Conservation (phyloP, 2,888 invertebrate species). For the Homarus gammarus region DNA sequence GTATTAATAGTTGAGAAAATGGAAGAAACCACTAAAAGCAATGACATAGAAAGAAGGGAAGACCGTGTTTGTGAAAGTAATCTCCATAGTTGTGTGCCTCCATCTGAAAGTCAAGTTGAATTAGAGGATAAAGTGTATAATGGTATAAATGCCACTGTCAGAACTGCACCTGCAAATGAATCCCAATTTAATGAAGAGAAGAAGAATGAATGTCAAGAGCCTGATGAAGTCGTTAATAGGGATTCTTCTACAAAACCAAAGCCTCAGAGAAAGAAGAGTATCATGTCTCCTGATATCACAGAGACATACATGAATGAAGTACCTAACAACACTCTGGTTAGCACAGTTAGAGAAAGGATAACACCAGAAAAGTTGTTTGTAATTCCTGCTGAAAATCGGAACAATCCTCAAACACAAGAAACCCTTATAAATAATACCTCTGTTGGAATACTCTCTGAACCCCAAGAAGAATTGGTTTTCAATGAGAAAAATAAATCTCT, state of each 20-base stretch:
- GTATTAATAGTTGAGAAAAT: background rate
- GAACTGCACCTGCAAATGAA: background rate
- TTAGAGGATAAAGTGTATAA: background rate
- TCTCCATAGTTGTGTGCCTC: background rate
- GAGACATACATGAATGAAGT: background rate
- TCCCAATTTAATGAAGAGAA: background rate
- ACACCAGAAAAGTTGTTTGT: background rate
- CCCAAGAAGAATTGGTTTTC: background rate
- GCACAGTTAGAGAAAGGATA: background rate
- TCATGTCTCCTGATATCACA: background rate
- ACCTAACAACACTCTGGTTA: background rate
- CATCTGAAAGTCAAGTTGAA: slow-evolving; percentile 7
- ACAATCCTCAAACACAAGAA: background rate
- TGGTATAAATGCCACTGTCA: background rate
- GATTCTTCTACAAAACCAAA: background rate
- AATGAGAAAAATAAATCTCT: background rate
- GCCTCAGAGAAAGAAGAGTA: background rate
- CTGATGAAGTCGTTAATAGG: background rate
- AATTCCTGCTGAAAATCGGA: background rate
- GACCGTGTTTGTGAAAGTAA: background rate
- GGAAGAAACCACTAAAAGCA: background rate
- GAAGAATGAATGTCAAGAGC: background rate
- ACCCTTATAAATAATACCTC: background rate
- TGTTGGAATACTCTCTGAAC: background rate
- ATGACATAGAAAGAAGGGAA: background rate